A percentile compares a stretch with the other conserved stretches of the same genome.
Evolutionary conservation across 2,113 vertebrate genomes (phyloP).

Genomic region (Tupaia chinensis): DNA sequence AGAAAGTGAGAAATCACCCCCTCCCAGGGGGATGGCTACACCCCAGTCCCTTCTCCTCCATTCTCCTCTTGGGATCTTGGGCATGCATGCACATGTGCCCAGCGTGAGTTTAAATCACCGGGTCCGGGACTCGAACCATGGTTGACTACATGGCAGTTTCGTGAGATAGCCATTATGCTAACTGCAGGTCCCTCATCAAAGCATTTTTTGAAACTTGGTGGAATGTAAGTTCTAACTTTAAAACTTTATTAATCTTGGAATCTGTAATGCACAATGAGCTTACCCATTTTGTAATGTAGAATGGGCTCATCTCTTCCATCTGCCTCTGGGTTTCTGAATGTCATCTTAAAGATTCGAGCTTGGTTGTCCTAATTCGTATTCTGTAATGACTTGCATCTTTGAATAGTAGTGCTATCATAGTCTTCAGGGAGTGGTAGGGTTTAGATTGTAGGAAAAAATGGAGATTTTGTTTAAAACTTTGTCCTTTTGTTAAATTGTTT

Average conservation of each 20-base stretch:
- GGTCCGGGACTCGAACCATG: too few species aligned
- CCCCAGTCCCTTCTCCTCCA: not conserved
- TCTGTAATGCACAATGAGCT: not conserved
- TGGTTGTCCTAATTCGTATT: conserved; percentile 32
- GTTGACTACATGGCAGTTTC: too few species aligned
- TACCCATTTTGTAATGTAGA: not conserved
- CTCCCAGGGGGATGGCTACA: too few species aligned
- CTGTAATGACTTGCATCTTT: not conserved
- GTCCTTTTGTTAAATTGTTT: conserved; percentile 48
- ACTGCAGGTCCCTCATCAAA: not conserved
- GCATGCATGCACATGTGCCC: too few species aligned
- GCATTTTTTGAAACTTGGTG: conserved; percentile 31
- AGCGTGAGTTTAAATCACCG: too few species aligned
- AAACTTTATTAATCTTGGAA: conserved; percentile 24
- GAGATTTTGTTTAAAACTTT: conserved; percentile 56
- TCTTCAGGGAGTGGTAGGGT: conserved; percentile 26
- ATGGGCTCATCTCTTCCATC: not conserved
- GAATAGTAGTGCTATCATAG: not conserved
- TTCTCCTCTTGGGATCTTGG: too few species aligned
- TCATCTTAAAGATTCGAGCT: conserved; percentile 38
- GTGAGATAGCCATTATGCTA: too few species aligned
- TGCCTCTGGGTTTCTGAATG: conserved; percentile 30
- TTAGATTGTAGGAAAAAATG: not conserved
- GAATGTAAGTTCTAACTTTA: conserved; percentile 45
- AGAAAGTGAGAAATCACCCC: too few species aligned